phyloP scores from a whole-genome alignment of 2,797 vertebrate genomes.

The Ambastaia sidthimunki region DNA sequence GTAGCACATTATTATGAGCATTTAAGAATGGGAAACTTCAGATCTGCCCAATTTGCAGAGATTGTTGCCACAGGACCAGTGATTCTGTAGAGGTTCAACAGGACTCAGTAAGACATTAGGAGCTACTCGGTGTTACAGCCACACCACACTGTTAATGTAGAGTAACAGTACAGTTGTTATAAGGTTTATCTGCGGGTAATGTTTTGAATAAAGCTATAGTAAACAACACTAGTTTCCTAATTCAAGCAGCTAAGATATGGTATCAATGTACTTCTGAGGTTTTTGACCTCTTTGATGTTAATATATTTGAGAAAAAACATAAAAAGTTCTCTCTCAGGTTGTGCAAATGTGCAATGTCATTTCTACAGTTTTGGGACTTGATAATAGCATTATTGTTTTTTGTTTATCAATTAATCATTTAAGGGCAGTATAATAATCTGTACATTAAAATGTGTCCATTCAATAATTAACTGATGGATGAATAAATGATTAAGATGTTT shows the following conservation, averaged over 20 bases:
- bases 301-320: neutral
- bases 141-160: neutral
- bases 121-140: neutral
- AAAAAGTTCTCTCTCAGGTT: neutral
- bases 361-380: neutral
- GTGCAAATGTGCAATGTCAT: conserved; percentile 10
- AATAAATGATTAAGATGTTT: neutral
- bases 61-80: neutral
- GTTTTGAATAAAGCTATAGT: neutral
- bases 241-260: neutral
- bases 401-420: neutral
- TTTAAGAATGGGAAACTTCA: neutral
- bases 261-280: neutral
- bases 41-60: neutral
- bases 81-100: neutral
- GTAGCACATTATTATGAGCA: neutral
- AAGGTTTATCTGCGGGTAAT: neutral
- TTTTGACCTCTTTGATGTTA: neutral
- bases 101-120: neutral
- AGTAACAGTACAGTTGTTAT: neutral
- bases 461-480: neutral
- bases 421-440: neutral
- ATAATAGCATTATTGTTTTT: neutral
- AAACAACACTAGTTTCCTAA: conserved; percentile 1
- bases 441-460: conserved; percentile 12